Evolutionary conservation across 92 coral and sea anemone genomes (phyloP), one percentile per base, ranked within the genome.

Genomic region (Meandrina meandrites): DNA sequence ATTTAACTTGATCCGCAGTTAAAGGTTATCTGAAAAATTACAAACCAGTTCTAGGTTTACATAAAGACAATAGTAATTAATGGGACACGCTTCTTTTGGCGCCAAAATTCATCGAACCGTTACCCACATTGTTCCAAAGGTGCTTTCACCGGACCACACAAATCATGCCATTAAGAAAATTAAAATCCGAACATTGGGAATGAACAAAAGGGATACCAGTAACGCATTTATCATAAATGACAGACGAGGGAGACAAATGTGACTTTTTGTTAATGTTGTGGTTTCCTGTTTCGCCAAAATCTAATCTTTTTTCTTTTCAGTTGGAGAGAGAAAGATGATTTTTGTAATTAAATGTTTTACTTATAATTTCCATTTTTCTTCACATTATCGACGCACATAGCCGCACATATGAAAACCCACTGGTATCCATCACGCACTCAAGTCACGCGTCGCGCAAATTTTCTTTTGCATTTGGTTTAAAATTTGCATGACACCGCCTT

Each of bases 51-150:
- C 50, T 40, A 62, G 35, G 18, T 80, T 66, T 60, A 28, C 86
- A 82, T 82, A 16, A 70, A 69, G 30, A 82, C 77, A 67, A 82
- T 67, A 22, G 21, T 18, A 30, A 82, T 70, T 67, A 82, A 57
- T 4, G 30, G 47, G 64, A 34, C 75, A 24, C 27, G 30, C 75
- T 81, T 22, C 12, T 31, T 69, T 82, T 68, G 84, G 75, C 84
- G 84, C 84, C 75, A 80, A 64, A 80, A 32, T 58, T 27, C 9
- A 64, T n/a, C 67, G 73, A 35, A 50, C 73, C 47, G 58, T 76
- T 76, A 1, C 1, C 80, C 57, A 0, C 30, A 24, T 60, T 22
- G 68, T 60, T 60, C 31, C 10, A 35, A 1, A 37, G 18, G 28
- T 16, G 32, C 32, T 34, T 71, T 34, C 22, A 71, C 14, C 37